Evolutionary conservation across 2,888 invertebrate species (phyloP), one percentile per base, ranked within the genome.

Genomic region (Resseliella maxima): DNA sequence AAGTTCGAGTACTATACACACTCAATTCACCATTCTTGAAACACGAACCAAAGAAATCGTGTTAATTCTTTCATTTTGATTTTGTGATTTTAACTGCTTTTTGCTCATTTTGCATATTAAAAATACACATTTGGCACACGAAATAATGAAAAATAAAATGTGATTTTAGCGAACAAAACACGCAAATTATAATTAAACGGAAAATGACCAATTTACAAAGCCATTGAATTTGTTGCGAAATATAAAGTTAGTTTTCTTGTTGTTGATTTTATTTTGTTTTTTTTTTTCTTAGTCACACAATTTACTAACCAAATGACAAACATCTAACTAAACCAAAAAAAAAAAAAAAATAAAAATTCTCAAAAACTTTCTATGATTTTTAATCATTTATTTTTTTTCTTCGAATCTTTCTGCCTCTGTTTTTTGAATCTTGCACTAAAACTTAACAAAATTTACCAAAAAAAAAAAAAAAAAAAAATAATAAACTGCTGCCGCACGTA

Each of bases 51-150:
- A 36, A 18, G 10, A 83, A 35, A 10, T 35, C 10, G 31, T 86
- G 24, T 59, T 35, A 59, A 35, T 54, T 86, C 85, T 88, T 89
- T 88, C 88, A 87, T 87, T 87, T 83, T 87, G 88, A 87, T 59
- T 27, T 59, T 24, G n/a, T 24, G 59, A 27, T 31, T 31, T 59
- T 31, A 88, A 86, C 87, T 18, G 46, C 46, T 50, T 6, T 50
- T 41, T 41, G 18, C 18, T 18, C 46, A 50, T 50, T 50, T 50
- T 18, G 46, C 46, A 50, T 50, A 50, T 50, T 8, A 50, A 50
- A 50, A 8, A 15, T 18, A 50, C 46, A 15, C 46, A 50, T 50
- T 50, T 50, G 12, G 15, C 41, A 41, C 46, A 50, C 46, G 46
- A 15, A 50, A 41, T 41, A 50, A 50, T 18, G 18, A 50, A 50